Evolutionary conservation across 2,888 invertebrate species (phyloP), one percentile per base, ranked within the genome.

Genomic region (Cataglyphis cursor): DNA sequence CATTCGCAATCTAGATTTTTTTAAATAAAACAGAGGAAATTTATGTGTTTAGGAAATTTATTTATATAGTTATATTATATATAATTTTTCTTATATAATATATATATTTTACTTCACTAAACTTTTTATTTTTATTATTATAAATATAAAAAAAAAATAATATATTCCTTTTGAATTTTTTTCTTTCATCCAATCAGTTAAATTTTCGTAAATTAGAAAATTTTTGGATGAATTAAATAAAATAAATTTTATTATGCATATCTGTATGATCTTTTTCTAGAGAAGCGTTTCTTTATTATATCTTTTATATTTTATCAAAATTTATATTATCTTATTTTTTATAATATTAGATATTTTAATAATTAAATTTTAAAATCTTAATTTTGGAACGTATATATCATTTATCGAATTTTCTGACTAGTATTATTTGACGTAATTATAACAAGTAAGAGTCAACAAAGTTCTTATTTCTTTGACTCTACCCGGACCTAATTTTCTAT

Each of bases 401-500:
- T 15, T 21, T 5, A 54, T 70, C 1, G 6, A 59, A 38, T 41
- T 38, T 18, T 38, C 21, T 35, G 5, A 24, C 10, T 31, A 48
- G 1, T 21, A 28, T 31, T 62, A 31, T 48, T 73, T 2, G 5
- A 44, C 0, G 41, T 44, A 8, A 4, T 41, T 48, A 21, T 24
- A 70, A 57, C 24, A 15, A 59, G 9, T 54, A 44, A 31, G 12
- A 35, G 4, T n/a, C 31, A n/a, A n/a, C 10, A 15, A 31, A 44
- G 21, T 21, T 62, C 4, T 48, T 54, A 44, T 74, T 62, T 48
- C 5, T 61, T 44, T 74, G n/a, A 61, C 21, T 62, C 35, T 44
- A 31, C 10, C n/a, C 9, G 21, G 10, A 74, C 35, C 15, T 62
- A 74, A 61, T 48, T 74, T 62, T 62, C 31, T 44, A 61, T 44